phyloP scores from a whole-genome alignment of 2,888 invertebrate genomes.

The Myathropa florea region DNA sequence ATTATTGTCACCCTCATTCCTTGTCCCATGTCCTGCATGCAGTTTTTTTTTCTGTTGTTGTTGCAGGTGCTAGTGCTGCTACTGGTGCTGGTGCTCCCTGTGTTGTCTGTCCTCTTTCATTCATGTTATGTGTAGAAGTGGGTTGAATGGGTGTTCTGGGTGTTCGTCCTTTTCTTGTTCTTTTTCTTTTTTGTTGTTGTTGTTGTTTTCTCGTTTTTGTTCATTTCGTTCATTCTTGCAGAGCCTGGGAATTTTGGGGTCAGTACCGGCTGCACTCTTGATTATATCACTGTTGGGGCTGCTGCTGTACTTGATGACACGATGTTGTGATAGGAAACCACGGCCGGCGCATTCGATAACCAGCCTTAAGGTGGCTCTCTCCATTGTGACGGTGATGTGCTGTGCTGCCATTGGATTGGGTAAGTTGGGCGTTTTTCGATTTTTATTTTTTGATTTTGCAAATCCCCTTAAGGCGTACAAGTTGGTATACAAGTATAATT shows the following conservation, averaged over 20 bases:
- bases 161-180: background rate
- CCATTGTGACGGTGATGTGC: conserved; percentile 91
- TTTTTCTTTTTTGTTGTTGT: background rate
- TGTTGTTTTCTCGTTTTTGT: background rate
- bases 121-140: conserved; percentile 7
- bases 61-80: background rate
- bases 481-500: background rate
- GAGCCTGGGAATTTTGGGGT: conserved; percentile 96
- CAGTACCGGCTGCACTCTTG: conserved; percentile 96
- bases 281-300: conserved; percentile 94
- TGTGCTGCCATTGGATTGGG: conserved; percentile 94
- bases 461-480: background rate
- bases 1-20: background rate
- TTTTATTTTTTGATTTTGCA: background rate
- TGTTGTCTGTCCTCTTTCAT: background rate
- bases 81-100: background rate
- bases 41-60: background rate
- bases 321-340: conserved; percentile 97
- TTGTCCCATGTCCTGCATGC: conserved; percentile 10
- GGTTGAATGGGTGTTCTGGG: background rate
- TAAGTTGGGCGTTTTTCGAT: conserved; percentile 65
- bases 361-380: conserved; percentile 90
- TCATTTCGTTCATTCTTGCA: conserved; percentile 79
- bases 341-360: conserved; percentile 93
- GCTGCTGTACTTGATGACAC: conserved; percentile 94